Percentiles rank a stretch among this genome's conserved stretches.
Conservation (phyloP, 2,113 vertebrate genomes). For the Melanostigma gelatinosum region DNA sequence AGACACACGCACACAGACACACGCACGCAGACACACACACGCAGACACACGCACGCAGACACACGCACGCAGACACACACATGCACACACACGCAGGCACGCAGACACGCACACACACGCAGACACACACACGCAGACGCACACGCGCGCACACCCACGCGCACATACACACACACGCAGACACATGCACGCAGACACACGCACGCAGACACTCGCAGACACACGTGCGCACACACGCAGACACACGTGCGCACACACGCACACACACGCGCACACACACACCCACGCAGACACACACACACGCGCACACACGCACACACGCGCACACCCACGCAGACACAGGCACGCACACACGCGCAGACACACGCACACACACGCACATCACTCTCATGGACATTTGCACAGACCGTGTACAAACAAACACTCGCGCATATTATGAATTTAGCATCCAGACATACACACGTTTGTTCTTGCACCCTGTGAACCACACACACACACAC, state of each 20-base stretch:
- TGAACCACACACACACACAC: conserved; percentile 12
- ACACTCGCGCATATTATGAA: conserved; percentile 39
- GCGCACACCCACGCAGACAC: neutral
- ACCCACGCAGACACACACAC: conserved; percentile 33
- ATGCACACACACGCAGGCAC: no score
- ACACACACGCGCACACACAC: no score
- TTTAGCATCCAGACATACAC: conserved; percentile 16
- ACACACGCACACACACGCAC: conserved; percentile 24
- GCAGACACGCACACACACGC: no score
- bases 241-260: no score
- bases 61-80: no score
- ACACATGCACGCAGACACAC: no score
- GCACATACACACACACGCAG: conserved; percentile 8
- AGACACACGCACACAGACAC: no score
- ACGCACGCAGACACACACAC: no score
- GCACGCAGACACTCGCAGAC: no score
- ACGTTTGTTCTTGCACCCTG: conserved; percentile 21
- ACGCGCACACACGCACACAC: conserved; percentile 20
- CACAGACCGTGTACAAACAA: conserved; percentile 46
- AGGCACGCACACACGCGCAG: conserved; percentile 10
- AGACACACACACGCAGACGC: conserved; percentile 34
- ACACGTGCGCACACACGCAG: no score
- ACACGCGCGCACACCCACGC: neutral
- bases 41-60: no score
- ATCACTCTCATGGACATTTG: conserved; percentile 38